Conservation (phyloP, 2,888 invertebrate species). For the Congeria kusceri region DNA sequence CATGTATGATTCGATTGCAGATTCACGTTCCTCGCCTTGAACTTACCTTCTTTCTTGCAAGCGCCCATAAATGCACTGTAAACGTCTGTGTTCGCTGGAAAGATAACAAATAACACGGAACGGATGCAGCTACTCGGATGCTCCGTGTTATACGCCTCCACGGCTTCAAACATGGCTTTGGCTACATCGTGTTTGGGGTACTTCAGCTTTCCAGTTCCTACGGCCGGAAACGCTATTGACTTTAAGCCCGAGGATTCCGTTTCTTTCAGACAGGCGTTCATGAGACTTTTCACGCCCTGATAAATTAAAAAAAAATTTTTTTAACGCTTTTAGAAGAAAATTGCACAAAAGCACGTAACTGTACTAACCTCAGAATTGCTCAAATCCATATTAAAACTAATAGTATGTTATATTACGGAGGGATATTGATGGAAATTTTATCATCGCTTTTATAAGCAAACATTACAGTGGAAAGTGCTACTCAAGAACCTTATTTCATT, state of each 20-base stretch:
- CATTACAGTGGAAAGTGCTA: too few relatives aligned
- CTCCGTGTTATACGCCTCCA: constrained; percentile 39
- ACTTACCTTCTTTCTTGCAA: background rate
- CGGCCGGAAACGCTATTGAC: constrained; percentile 71
- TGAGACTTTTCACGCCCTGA: constrained; percentile 56
- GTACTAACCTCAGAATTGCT: too few relatives aligned
- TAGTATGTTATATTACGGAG: too few relatives aligned
- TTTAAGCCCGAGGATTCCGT: constrained; percentile 40
- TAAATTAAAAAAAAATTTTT: too few relatives aligned
- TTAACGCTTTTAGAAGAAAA: too few relatives aligned
- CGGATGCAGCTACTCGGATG: constrained; percentile 41
- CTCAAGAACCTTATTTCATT: too few relatives aligned
- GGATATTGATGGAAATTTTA: too few relatives aligned
- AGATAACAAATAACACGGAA: constrained; percentile 67
- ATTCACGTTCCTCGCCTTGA: too few relatives aligned
- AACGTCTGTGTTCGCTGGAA: constrained; percentile 38
- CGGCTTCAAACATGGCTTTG: constrained; percentile 56
- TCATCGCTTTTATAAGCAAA: too few relatives aligned
- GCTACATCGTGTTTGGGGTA: constrained; percentile 64
- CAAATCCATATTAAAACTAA: too few relatives aligned
- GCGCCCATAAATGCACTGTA: constrained; percentile 24
- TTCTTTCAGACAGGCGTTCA: constrained; percentile 54
- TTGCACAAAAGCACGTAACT: too few relatives aligned
- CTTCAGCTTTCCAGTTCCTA: constrained; percentile 70
- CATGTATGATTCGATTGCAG: too few relatives aligned